phyloP scores from a whole-genome alignment of 2,888 invertebrate genomes.

The Drosophila acutilabella region DNA sequence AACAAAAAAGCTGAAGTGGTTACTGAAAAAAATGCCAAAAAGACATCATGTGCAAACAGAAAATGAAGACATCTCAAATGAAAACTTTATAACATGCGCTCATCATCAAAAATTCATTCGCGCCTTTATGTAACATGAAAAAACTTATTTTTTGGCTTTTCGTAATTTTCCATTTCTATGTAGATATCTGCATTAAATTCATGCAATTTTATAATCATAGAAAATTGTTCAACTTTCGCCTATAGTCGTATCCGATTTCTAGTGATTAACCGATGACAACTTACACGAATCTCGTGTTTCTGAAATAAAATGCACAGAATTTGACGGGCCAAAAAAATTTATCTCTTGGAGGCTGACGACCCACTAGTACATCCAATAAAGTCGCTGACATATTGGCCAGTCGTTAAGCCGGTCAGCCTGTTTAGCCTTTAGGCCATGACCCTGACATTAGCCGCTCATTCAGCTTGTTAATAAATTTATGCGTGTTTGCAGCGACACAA shows the following conservation, averaged over 20 bases:
- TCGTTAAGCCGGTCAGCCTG: slow-evolving; percentile 4
- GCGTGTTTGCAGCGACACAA: slow-evolving; percentile 38
- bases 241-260: slow-evolving; percentile 34
- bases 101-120: slow-evolving; percentile 59
- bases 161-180: slow-evolving; percentile 52
- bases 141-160: slow-evolving; percentile 45
- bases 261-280: slow-evolving; percentile 34
- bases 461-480: slow-evolving; percentile 42
- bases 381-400: slow-evolving; percentile 51
- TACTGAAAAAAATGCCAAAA: slow-evolving; percentile 2
- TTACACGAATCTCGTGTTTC: slow-evolving; percentile 46
- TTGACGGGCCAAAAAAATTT: background rate
- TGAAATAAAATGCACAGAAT: background rate
- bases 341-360: background rate
- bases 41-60: slow-evolving; percentile 25
- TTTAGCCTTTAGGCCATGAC: slow-evolving; percentile 50
- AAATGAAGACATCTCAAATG: slow-evolving; percentile 50
- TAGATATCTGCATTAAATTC: slow-evolving; percentile 48
- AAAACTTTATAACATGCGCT: slow-evolving; percentile 28
- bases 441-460: slow-evolving; percentile 56
- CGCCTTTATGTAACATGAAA: slow-evolving; percentile 70
- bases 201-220: slow-evolving; percentile 33
- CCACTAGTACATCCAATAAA: slow-evolving; percentile 1
- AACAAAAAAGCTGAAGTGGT: background rate
- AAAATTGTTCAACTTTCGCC: slow-evolving; percentile 53